Base-by-base conservation (phyloP, 2,888 invertebrate species). In the Linnaemya vulpina region DNA sequence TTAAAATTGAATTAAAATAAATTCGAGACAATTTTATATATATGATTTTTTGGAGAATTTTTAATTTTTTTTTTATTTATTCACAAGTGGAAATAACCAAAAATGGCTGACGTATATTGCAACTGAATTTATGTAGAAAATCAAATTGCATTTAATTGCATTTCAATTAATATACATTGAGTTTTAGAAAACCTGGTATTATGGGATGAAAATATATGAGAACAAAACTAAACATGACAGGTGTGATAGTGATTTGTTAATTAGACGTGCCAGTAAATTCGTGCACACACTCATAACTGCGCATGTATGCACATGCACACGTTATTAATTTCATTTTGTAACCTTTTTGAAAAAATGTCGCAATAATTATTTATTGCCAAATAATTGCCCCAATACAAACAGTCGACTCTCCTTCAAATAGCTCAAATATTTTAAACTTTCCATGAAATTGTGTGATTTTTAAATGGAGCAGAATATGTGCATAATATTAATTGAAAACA, bases 81-180 rank as follows among this genome's bases (percentile, higher is more conserved):
- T 63, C 46, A 62, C 65, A 85, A 85, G 85, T 85, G 85, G 85
- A 85, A 85, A 85, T 85, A 85, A 85, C 85, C 82, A 82, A 82
- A 79, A 79, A 85, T 60, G 70, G 70, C 4, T 15, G 35, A 13
- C 62, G 4, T 35, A 55, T 65, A 30, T 30, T 30, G 30, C 30
- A 62, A 62, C 9, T 38, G 62, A 63, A 77, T 20, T 17, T 30
- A 55, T 3, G 10, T 11, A 40, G 11, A n/a, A 62, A 78, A 78
- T 20, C 49, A 70, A 68, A 55, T 68, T 51, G 17, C 13, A 68
- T 81, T 51, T 81, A 70, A 85, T 85, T 82, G 82, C n/a, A 78
- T 53, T 85, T 81, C 79, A 79, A 85, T 85, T 82, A 53, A 49
- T 85, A 74, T 81, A 40, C 20, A 51, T 60, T 55, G 38, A 35